A percentile compares a stretch with the other conserved stretches of the same genome.
Conservation (phyloP, 2,888 invertebrate genomes). For the Osedax fenrisi region DNA sequence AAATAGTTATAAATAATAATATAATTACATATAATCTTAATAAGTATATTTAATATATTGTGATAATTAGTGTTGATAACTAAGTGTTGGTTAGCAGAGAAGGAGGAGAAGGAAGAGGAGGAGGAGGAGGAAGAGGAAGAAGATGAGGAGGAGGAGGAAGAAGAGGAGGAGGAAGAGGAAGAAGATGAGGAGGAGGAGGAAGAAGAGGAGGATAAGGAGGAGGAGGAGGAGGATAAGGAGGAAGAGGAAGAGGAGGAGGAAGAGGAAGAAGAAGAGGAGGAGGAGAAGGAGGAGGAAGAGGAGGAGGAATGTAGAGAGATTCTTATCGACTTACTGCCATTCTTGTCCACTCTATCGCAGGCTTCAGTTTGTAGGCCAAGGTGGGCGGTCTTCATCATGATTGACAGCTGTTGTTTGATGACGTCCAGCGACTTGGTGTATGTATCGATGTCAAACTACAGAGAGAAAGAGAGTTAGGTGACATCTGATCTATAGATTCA, state of each 20-base stretch:
- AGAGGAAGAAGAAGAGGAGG: not conserved
- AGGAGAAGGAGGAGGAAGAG: not conserved
- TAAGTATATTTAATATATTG: too few relatives aligned
- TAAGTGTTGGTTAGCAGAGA: too few relatives aligned
- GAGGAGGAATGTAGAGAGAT: too few relatives aligned
- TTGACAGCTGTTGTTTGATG: slow-evolving; percentile 69
- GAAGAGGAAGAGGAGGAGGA: not conserved
- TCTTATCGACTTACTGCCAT: too few relatives aligned
- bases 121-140: not conserved
- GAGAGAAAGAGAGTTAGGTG: too few relatives aligned
- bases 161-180: not conserved
- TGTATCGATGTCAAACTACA: slow-evolving; percentile 54
- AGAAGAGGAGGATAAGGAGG: too few relatives aligned
- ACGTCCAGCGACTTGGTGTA: slow-evolving; percentile 69
- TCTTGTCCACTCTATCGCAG: not conserved
- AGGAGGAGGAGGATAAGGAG: too few relatives aligned
- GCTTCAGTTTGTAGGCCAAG: slow-evolving; percentile 53
- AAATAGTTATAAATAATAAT: not conserved
- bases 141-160: not conserved
- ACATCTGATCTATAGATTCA: too few relatives aligned
- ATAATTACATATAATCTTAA: too few relatives aligned
- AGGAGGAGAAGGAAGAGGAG: not conserved
- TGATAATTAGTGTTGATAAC: too few relatives aligned
- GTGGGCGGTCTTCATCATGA: slow-evolving; percentile 65
- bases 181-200: too few relatives aligned